Percentiles rank a stretch among this genome's conserved stretches.
These are phyloP conservation scores for Trachurus trachurus DNA, from an alignment of 2,797 vertebrate genomes.

Conservation along the genomic window DNA sequence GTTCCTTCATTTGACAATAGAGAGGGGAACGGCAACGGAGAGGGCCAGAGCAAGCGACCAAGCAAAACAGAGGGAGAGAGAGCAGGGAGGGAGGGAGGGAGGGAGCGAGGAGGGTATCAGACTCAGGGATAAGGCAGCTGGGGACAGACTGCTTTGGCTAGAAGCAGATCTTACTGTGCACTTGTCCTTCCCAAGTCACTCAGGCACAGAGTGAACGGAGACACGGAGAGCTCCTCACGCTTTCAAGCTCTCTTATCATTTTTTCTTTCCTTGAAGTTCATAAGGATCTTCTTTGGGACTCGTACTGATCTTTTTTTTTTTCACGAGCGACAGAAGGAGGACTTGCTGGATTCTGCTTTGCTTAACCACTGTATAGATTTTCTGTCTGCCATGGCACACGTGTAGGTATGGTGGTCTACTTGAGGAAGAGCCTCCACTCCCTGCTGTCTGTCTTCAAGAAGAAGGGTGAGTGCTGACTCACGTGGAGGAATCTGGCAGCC, in stretches of 20 bases:
- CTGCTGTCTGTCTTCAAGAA: conserved; percentile 94
- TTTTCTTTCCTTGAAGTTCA: neutral
- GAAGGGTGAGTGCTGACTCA: conserved; percentile 89
- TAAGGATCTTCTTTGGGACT: conserved; percentile 22
- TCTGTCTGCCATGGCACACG: conserved; percentile 46
- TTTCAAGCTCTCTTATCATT: neutral
- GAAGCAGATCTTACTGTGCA: conserved; percentile 81
- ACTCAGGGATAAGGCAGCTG: conserved; percentile 84
- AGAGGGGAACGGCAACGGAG: conserved; percentile 50
- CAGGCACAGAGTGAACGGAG: conserved; percentile 27
- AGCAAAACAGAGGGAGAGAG: conserved; percentile 43
- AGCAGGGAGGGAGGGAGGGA: conserved; percentile 49
- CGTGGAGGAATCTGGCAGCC: neutral
- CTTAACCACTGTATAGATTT: conserved; percentile 1
- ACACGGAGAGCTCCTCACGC: conserved; percentile 5
- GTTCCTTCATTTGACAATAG: conserved; percentile 64
- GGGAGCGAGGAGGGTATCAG: conserved; percentile 73
- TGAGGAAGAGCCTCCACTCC: conserved; percentile 90
- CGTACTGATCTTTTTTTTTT: neutral
- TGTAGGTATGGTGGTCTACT: conserved; percentile 92
- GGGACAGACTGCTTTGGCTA: conserved; percentile 74
- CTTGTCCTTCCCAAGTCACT: conserved; percentile 69
- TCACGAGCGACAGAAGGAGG: conserved; percentile 15
- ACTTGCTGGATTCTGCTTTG: conserved; percentile 23
- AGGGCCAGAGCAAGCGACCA: conserved; percentile 42